phyloP scores from a whole-genome alignment of 2,797 vertebrate species.

The Gobionotothen gibberifrons region DNA sequence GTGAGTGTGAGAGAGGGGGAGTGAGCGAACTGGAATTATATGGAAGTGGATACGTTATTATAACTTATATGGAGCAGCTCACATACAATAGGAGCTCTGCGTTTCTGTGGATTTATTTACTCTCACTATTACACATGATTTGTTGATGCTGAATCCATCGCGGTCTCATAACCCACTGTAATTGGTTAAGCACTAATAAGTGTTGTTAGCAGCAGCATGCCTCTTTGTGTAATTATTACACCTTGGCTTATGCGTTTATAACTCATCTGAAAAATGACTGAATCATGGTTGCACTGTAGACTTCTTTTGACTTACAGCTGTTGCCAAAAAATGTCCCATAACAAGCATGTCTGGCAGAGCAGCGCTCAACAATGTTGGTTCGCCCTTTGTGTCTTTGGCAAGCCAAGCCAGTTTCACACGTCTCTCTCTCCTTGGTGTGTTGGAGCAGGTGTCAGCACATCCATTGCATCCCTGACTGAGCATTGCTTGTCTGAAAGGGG shows the following conservation, averaged over 20 bases:
- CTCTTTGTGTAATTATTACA: constrained; percentile 54
- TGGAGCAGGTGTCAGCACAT: constrained; percentile 73
- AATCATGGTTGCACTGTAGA: constrained; percentile 25
- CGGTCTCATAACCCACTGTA: constrained; percentile 47
- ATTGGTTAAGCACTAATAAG: constrained; percentile 53
- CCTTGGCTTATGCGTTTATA: constrained; percentile 36
- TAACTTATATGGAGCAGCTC: constrained; percentile 30
- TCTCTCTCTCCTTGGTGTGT: constrained; percentile 35
- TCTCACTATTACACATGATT: constrained; percentile 31
- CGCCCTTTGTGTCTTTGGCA: constrained; percentile 69
- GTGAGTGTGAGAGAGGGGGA: constrained; percentile 12
- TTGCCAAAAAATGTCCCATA: constrained; percentile 50
- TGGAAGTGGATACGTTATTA: constrained; percentile 32
- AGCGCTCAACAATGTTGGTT: constrained; percentile 54
- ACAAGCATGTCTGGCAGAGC: constrained; percentile 60
- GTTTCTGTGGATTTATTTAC: constrained; percentile 7
- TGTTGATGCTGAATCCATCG: constrained; percentile 44
- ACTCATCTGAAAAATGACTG: constrained; percentile 31
- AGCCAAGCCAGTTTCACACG: constrained; percentile 52
- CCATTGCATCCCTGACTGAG: constrained; percentile 63
- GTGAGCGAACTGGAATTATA: constrained; percentile 25
- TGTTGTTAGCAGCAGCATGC: constrained; percentile 32
- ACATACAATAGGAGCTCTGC: constrained; percentile 12
- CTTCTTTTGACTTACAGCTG: constrained; percentile 33
- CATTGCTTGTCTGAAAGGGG: constrained; percentile 47